These are phyloP conservation scores for Leuciscus idus DNA, from an alignment of 2,113 vertebrate genomes.

Conservation along the genomic window DNA sequence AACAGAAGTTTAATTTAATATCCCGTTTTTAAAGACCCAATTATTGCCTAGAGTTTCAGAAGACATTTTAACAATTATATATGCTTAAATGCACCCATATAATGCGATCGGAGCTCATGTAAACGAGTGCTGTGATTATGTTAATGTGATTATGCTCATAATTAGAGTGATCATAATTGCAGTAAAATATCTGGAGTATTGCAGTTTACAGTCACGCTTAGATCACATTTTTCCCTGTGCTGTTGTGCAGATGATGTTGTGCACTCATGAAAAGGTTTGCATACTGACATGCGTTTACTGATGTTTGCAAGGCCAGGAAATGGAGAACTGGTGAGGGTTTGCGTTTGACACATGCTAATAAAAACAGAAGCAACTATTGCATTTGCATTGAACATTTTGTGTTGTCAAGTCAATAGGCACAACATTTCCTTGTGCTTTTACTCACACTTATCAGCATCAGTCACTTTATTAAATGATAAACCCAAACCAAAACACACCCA, in stretches of 20 bases:
- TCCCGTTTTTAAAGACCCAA: not conserved
- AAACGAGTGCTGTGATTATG: conserved; percentile 10
- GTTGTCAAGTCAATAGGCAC: not conserved
- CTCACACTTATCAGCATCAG: no score
- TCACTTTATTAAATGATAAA: no score
- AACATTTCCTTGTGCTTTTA: not conserved
- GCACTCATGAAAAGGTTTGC: not conserved
- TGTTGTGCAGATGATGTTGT: not conserved
- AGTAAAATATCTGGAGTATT: not conserved
- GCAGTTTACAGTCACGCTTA: not conserved
- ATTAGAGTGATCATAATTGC: not conserved
- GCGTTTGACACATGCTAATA: not conserved
- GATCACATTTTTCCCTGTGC: not conserved
- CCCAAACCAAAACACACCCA: no score
- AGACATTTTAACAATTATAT: not conserved
- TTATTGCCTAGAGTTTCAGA: not conserved
- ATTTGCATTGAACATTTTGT: not conserved
- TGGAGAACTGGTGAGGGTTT: not conserved
- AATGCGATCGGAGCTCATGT: not conserved
- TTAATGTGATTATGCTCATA: conserved; percentile 17
- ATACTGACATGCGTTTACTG: not conserved
- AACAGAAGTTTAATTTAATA: not conserved
- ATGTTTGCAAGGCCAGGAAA: not conserved
- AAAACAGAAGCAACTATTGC: not conserved
- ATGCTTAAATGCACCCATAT: not conserved